phyloP scores from a whole-genome alignment of 2,888 invertebrate species.

The Troides helena region DNA sequence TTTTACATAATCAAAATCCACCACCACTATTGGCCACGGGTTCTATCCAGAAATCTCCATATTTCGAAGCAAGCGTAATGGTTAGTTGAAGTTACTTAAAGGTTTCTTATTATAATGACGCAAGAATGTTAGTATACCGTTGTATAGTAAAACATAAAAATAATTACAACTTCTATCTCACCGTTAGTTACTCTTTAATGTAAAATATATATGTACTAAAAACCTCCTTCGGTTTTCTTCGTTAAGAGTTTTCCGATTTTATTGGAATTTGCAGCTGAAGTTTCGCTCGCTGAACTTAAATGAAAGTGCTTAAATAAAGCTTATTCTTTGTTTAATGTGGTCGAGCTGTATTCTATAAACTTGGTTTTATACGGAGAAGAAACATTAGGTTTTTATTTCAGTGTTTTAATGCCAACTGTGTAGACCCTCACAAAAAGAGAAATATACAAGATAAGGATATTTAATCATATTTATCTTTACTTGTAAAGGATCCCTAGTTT shows the following conservation, averaged over 20 bases:
- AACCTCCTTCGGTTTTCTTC: neutral
- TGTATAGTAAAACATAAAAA: no score
- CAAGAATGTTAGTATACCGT: no score
- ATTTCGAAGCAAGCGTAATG: no score
- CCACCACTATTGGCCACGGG: no score
- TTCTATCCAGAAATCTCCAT: no score
- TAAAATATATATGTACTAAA: neutral
- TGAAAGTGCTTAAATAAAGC: slow-evolving; percentile 10
- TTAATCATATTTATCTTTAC: no score
- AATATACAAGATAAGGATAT: neutral
- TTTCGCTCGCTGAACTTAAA: slow-evolving; percentile 4
- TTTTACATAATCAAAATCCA: no score
- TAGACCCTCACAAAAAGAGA: neutral
- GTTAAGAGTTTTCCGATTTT: slow-evolving; percentile 11
- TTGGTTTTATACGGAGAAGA: neutral
- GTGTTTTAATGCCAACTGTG: no score
- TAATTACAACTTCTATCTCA: neutral
- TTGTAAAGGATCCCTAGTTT: no score
- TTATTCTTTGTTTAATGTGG: neutral
- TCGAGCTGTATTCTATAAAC: neutral
- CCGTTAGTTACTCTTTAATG: neutral
- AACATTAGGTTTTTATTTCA: neutral
- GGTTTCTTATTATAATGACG: no score
- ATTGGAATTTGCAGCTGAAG: slow-evolving; percentile 12
- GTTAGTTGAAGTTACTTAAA: no score